Conservation (phyloP, 2,113 vertebrate species). For the Piprites chloris region DNA sequence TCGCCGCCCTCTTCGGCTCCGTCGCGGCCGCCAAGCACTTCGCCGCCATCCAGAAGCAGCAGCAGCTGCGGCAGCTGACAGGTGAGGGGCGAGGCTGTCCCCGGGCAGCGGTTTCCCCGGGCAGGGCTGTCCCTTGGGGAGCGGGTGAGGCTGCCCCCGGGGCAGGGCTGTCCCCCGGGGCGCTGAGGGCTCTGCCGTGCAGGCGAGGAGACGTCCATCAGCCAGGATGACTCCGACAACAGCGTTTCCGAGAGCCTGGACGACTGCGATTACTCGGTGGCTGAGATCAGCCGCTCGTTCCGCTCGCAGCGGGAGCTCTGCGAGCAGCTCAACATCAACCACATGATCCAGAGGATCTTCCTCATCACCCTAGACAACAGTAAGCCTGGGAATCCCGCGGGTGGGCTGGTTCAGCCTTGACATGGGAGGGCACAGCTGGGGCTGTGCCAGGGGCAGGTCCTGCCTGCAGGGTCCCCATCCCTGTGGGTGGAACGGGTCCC, state of each 20-base stretch:
- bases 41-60: constrained; percentile 86
- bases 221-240: constrained; percentile 94
- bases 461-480: rapidly evolving
- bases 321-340: constrained; percentile 98
- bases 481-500: rapidly evolving
- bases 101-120: neutral
- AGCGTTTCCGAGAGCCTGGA: constrained; percentile 95
- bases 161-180: too few species aligned
- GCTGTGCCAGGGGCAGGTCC: too few species aligned
- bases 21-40: constrained; percentile 95
- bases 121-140: neutral
- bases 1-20: constrained; percentile 95
- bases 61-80: constrained; percentile 70
- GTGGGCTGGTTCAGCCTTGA: rapidly evolving
- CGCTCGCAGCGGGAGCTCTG: constrained; percentile 94
- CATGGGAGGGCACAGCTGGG: neutral
- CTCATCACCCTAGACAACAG: constrained; percentile 98
- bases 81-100: constrained; percentile 59
- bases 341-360: constrained; percentile 99
- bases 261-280: constrained; percentile 93
- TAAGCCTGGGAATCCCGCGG: constrained; percentile 63
- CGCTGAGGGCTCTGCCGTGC: neutral
- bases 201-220: constrained; percentile 85
- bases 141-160: too few species aligned
- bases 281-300: constrained; percentile 94